A percentile compares a stretch with the other conserved stretches of the same genome.
Conservation (phyloP, 1,140 invertebrate genomes). For the Ericerus pela region DNA sequence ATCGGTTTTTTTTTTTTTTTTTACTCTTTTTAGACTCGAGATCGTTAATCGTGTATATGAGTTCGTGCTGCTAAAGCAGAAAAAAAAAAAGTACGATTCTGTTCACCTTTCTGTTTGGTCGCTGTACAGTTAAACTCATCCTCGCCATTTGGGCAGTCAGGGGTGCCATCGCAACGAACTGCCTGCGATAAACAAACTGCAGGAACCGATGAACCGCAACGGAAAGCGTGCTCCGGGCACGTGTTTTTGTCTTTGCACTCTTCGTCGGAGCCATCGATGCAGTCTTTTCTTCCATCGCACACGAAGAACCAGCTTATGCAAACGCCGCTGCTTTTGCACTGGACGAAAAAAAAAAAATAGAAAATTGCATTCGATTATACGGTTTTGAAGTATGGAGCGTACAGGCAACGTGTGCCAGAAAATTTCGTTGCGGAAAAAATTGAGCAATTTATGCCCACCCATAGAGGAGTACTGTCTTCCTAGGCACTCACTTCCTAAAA, state of each 20-base stretch:
- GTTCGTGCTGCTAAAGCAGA: too few relatives aligned
- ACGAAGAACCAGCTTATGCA: constrained; percentile 86
- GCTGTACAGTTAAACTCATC: constrained; percentile 60
- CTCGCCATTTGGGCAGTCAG: constrained; percentile 61
- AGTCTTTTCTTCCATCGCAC: constrained; percentile 81
- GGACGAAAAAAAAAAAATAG: constrained; percentile 22
- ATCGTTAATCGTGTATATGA: too few relatives aligned
- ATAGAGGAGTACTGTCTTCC: too few relatives aligned
- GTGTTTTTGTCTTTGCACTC: constrained; percentile 35
- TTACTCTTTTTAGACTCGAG: too few relatives aligned
- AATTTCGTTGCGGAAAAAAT: too few relatives aligned
- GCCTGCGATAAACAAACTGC: constrained; percentile 55
- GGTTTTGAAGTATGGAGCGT: too few relatives aligned
- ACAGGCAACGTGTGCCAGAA: too few relatives aligned
- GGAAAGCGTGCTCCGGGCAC: constrained; percentile 46
- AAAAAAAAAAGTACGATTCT: too few relatives aligned
- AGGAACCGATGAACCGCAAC: constrained; percentile 39
- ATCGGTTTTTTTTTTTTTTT: too few relatives aligned
- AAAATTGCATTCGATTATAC: neutral
- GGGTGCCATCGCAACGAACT: constrained; percentile 55
- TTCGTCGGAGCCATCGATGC: constrained; percentile 70
- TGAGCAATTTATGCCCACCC: too few relatives aligned
- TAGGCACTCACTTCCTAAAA: too few relatives aligned
- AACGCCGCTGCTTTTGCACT: constrained; percentile 61
- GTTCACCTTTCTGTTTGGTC: constrained; percentile 37